Percentiles rank a stretch among this genome's conserved stretches.
These are phyloP conservation scores for Turdus rufiventris DNA, from an alignment of 2,113 vertebrate species.

Conservation along the genomic window DNA sequence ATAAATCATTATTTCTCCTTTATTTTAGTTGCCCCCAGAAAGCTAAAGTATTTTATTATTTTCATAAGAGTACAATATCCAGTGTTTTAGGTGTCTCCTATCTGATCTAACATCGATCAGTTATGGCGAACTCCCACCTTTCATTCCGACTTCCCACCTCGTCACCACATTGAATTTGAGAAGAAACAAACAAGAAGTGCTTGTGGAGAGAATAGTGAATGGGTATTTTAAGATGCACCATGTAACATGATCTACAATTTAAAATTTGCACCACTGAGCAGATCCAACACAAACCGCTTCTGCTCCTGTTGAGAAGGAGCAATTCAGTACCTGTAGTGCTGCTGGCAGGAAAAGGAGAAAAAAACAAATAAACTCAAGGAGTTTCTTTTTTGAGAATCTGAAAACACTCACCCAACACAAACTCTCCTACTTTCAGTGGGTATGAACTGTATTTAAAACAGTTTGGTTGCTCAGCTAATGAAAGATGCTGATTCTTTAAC, in stretches of 20 bases:
- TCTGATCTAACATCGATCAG: not conserved
- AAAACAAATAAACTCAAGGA: not conserved
- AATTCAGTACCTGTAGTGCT: not conserved
- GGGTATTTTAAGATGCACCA: not conserved
- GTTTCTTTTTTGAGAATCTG: not conserved
- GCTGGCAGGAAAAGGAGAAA: not conserved
- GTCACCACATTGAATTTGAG: not conserved
- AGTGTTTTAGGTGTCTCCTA: not conserved
- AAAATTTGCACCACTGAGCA: not conserved
- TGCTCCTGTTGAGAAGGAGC: not conserved
- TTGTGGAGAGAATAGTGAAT: not conserved
- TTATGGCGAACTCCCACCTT: not conserved
- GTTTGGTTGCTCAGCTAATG: not conserved
- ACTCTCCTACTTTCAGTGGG: not conserved
- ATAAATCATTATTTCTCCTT: not conserved
- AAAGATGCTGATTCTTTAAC: not conserved
- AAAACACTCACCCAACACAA: not conserved
- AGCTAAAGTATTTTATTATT: not conserved
- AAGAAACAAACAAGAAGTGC: not conserved
- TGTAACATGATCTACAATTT: not conserved
- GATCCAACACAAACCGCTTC: not conserved
- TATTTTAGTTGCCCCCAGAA: not conserved
- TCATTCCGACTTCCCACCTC: not conserved
- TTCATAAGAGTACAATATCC: not conserved
- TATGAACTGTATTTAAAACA: not conserved